Evolutionary conservation across 2,113 vertebrate species (phyloP).

Genomic region (Scartelaos histophorus): DNA sequence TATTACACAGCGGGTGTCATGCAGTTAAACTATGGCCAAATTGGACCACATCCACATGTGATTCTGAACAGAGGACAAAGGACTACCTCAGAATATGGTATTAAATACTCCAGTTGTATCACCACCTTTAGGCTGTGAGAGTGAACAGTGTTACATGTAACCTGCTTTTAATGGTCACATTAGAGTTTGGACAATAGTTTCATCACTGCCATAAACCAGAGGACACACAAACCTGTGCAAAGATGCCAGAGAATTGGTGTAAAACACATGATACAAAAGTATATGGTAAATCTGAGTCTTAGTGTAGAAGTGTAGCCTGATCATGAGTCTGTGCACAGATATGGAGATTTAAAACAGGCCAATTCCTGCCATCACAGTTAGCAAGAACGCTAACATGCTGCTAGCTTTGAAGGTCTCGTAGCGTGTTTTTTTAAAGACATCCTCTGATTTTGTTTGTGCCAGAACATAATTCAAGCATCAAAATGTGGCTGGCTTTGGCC

Average conservation of each 20-base stretch:
- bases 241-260: background rate
- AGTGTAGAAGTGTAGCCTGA: background rate
- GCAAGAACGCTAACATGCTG: background rate
- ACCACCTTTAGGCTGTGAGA: conserved; percentile 41
- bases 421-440: background rate
- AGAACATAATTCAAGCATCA: background rate
- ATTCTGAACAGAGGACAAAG: conserved; percentile 47
- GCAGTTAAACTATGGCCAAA: conserved; percentile 20
- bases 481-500: background rate
- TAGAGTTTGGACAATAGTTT: conserved; percentile 39
- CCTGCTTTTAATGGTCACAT: conserved; percentile 32
- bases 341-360: background rate
- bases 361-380: conserved; percentile 7
- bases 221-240: background rate
- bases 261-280: background rate
- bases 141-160: conserved; percentile 59
- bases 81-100: conserved; percentile 67
- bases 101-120: conserved; percentile 53
- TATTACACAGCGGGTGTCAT: conserved; percentile 44
- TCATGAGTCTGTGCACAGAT: background rate
- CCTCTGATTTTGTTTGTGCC: background rate
- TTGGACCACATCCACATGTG: conserved; percentile 21
- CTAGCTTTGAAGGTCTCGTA: background rate
- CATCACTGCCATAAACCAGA: conserved; percentile 2
- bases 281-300: background rate